These are phyloP conservation scores for Cepphus grylle DNA, from an alignment of 2,113 vertebrate species.

Conservation along the genomic window DNA sequence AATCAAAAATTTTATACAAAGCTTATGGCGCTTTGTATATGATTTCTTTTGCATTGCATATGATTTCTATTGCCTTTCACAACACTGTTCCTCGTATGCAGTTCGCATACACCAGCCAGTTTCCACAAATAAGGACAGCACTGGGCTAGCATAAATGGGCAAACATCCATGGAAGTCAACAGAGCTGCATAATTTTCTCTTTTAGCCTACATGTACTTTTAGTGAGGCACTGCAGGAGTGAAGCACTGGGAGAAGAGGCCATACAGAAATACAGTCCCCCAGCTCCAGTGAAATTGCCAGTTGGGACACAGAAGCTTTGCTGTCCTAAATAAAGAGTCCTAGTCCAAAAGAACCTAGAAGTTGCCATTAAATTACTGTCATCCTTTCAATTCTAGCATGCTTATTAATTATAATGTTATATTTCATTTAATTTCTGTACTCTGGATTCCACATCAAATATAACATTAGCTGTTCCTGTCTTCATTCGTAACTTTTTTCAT, in stretches of 20 bases:
- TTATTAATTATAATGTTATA: not conserved
- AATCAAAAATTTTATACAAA: not conserved
- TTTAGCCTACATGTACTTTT: not conserved
- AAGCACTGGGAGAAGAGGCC: not conserved
- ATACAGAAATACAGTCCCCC: not conserved
- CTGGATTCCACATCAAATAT: not conserved
- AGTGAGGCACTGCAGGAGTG: not conserved
- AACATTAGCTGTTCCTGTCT: not conserved
- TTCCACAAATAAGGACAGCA: not conserved
- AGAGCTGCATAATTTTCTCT: not conserved
- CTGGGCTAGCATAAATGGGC: not conserved
- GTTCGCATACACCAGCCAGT: not conserved
- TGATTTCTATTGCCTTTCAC: not conserved
- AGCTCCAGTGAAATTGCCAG: not conserved
- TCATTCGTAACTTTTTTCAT: slow-evolving; percentile 13
- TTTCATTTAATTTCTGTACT: not conserved
- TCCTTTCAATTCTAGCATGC: not conserved
- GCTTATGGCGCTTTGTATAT: not conserved
- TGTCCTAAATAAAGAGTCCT: not conserved
- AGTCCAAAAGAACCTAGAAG: not conserved
- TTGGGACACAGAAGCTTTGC: not conserved
- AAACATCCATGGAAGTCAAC: not conserved
- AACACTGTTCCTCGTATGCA: not conserved
- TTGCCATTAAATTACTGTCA: not conserved
- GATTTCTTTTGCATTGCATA: not conserved